Evolutionary conservation across 2,113 vertebrate species (phyloP).

Genomic region (Loxodonta africana): DNA sequence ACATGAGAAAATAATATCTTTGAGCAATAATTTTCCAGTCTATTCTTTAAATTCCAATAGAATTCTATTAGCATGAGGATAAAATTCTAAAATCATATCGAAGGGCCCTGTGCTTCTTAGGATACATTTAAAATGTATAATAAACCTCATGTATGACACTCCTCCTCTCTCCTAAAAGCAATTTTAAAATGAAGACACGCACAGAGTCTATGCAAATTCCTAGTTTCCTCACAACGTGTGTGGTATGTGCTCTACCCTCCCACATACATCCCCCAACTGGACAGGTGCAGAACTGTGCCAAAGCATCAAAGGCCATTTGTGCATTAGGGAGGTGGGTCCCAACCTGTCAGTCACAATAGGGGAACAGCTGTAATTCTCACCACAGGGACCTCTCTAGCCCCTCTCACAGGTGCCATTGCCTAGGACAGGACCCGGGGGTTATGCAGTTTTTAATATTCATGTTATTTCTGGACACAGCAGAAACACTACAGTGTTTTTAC

Average conservation of each 20-base stretch:
- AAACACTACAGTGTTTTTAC: neutral
- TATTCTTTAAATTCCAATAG: slow-evolving; percentile 43
- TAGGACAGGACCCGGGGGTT: neutral
- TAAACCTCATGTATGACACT: neutral
- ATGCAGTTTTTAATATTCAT: neutral
- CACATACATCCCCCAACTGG: neutral
- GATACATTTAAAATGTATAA: neutral
- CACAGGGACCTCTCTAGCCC: neutral
- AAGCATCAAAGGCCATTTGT: neutral
- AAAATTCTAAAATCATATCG: slow-evolving; percentile 14
- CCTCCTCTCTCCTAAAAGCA: neutral
- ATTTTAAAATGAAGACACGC: neutral
- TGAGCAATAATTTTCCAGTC: slow-evolving; percentile 3
- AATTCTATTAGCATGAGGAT: slow-evolving; percentile 4
- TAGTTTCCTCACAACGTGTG: neutral
- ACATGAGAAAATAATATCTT: neutral
- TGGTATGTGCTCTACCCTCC: neutral
- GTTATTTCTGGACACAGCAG: neutral
- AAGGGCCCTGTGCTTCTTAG: neutral
- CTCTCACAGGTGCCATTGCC: neutral
- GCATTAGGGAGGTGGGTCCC: neutral
- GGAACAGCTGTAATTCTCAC: neutral
- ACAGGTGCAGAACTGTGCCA: neutral
- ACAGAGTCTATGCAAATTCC: neutral
- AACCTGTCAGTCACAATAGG: fast-evolving